These are phyloP conservation scores for Protobothrops mucrosquamatus DNA, from an alignment of 2,113 vertebrate species.

Conservation along the genomic window DNA sequence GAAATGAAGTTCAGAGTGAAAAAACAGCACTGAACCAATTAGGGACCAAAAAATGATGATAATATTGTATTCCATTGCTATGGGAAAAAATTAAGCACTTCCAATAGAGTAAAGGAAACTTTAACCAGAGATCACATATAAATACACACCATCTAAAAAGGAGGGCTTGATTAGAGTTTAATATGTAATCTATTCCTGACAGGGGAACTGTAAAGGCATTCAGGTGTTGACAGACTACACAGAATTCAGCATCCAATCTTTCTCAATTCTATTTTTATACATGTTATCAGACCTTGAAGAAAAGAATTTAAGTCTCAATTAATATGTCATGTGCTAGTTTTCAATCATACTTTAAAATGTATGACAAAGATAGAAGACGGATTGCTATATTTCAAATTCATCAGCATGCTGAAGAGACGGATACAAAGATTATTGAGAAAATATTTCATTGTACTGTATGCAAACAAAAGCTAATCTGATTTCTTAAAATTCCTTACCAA, in stretches of 20 bases:
- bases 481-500: not conserved
- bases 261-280: not conserved
- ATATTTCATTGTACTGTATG: not conserved
- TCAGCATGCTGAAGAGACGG: not conserved
- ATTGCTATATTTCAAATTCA: not conserved
- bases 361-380: not conserved
- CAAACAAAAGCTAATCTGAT: not conserved
- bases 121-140: not conserved
- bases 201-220: conserved; percentile 4
- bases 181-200: conserved; percentile 12
- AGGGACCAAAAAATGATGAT: not conserved
- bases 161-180: not conserved
- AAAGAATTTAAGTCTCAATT: not conserved
- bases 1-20: not conserved
- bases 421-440: not conserved
- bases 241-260: not conserved
- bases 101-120: not conserved
- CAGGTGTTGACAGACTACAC: not conserved
- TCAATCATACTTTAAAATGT: not conserved
- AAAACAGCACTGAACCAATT: not conserved
- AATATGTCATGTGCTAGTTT: not conserved
- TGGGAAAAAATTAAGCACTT: not conserved
- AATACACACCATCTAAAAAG: not conserved
- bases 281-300: not conserved
- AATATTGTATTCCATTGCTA: not conserved